Percentiles rank a stretch among this genome's conserved stretches.
phyloP scores from a whole-genome alignment of 2,797 vertebrate species.

The Pseudotriccus pelzelni region DNA sequence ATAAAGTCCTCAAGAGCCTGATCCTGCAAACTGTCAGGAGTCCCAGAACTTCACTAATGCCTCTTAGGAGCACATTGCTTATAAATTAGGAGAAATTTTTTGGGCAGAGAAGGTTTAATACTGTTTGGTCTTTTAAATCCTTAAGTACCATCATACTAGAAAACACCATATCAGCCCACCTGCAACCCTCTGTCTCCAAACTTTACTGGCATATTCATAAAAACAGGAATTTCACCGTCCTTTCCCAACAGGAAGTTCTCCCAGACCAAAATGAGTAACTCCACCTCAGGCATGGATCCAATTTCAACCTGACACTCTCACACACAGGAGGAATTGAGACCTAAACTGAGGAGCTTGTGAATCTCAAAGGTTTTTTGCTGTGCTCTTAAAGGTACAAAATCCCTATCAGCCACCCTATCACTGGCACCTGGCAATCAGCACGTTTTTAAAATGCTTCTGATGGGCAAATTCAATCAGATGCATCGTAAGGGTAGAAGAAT shows the following conservation, averaged over 20 bases:
- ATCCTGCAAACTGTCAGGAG: background rate
- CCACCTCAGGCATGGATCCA: fast-evolving
- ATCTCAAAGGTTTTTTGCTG: background rate
- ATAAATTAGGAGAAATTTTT: background rate
- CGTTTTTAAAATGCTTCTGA: background rate
- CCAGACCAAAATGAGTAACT: background rate
- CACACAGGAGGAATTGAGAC: fast-evolving
- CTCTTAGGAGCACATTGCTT: background rate
- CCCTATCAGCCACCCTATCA: background rate
- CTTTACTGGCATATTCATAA: fast-evolving
- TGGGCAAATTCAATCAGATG: background rate
- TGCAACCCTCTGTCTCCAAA: background rate
- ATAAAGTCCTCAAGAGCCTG: background rate
- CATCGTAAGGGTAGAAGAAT: background rate
- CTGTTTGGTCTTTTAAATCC: background rate
- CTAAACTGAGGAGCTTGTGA: background rate
- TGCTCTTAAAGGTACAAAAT: background rate
- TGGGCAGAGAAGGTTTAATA: background rate
- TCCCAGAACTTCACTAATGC: background rate
- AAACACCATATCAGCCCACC: background rate
- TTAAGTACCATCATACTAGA: fast-evolving
- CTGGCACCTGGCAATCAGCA: background rate
- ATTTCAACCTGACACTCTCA: background rate
- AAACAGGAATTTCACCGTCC: background rate
- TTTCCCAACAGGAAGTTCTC: fast-evolving